These are phyloP conservation scores for Dexiosoma caninum DNA, from an alignment of 2,888 invertebrate species.

Conservation along the genomic window DNA sequence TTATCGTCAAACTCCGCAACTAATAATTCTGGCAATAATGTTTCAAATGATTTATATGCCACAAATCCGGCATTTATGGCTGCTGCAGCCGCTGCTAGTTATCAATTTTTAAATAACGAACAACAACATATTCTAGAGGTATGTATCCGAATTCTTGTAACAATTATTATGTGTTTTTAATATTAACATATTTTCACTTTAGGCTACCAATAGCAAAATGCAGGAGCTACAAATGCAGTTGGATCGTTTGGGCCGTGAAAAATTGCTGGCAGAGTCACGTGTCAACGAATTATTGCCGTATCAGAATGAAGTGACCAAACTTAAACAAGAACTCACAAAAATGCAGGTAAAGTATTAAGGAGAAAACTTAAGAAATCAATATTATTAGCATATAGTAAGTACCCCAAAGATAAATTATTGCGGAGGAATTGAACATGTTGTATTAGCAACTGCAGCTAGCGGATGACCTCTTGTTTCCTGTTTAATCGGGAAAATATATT, in stretches of 20 bases:
- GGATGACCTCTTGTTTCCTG: no score
- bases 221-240: slow-evolving; percentile 83
- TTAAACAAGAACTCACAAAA: slow-evolving; percentile 84
- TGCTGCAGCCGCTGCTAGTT: slow-evolving; percentile 70
- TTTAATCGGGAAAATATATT: no score
- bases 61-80: slow-evolving; percentile 68
- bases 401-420: no score
- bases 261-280: slow-evolving; percentile 81
- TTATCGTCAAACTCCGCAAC: slow-evolving; percentile 58
- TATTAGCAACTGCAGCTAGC: no score
- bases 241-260: slow-evolving; percentile 82
- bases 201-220: slow-evolving; percentile 78
- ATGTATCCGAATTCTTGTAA: background rate
- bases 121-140: slow-evolving; percentile 74
- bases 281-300: slow-evolving; percentile 82
- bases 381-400: no score
- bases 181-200: background rate
- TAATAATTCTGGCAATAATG: slow-evolving; percentile 47
- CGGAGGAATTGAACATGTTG: no score
- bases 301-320: slow-evolving; percentile 83
- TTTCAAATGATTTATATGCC: slow-evolving; percentile 62
- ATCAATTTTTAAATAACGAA: slow-evolving; percentile 72
- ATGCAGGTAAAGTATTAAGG: slow-evolving; percentile 81
- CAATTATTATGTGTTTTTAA: background rate
- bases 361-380: no score